Percentiles rank a stretch among this genome's conserved stretches.
phyloP scores from a whole-genome alignment of 2,888 invertebrate genomes.

The Buathra laborator region DNA sequence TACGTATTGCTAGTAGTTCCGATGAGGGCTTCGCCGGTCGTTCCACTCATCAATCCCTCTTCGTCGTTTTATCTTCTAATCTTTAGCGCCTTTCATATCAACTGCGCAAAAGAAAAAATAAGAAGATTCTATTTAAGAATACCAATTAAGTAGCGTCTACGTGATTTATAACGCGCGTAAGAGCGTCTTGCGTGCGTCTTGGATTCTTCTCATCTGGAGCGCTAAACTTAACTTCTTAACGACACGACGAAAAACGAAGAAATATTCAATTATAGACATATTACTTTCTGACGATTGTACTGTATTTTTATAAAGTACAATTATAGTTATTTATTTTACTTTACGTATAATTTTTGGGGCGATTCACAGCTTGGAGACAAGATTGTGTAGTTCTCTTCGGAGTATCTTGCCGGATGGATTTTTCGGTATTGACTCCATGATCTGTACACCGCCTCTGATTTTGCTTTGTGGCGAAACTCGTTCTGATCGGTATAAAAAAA shows the following conservation, averaged over 20 bases:
- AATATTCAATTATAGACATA: too few species aligned
- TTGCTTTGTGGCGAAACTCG: constrained; percentile 84
- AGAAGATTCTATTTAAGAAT: too few species aligned
- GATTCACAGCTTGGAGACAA: constrained; percentile 67
- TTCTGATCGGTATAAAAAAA: constrained; percentile 73
- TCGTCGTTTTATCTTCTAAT: not conserved
- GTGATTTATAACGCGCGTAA: not conserved
- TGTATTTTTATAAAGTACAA: too few species aligned
- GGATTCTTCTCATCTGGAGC: too few species aligned
- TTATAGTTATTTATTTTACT: not conserved
- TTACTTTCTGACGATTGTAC: too few species aligned
- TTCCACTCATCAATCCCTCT: constrained; percentile 1
- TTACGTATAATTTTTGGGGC: not conserved
- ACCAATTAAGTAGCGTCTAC: not conserved
- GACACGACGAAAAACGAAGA: too few species aligned
- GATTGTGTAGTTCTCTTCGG: constrained; percentile 81
- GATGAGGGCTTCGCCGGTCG: not conserved
- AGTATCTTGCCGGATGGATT: constrained; percentile 86
- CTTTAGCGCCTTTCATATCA: not conserved
- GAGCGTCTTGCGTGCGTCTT: too few species aligned
- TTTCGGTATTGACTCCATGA: constrained; percentile 86
- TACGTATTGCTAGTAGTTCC: not conserved
- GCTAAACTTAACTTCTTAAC: too few species aligned
- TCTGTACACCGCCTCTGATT: constrained; percentile 86
- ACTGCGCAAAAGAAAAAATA: not conserved